Evolutionary conservation across 2,797 vertebrate species (phyloP).

Genomic region (Euthynnus affinis): DNA sequence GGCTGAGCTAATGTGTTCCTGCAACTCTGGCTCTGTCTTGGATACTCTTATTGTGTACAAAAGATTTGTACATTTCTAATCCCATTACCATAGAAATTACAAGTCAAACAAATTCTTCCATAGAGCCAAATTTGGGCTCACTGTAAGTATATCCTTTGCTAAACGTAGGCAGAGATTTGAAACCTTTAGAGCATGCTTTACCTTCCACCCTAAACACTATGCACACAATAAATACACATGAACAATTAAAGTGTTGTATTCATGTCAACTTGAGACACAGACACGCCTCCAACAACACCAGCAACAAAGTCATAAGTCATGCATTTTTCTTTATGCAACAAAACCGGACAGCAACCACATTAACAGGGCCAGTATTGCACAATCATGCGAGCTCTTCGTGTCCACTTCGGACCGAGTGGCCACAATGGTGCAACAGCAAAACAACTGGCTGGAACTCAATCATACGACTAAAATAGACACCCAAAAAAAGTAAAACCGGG

Average conservation of each 20-base stretch:
- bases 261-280: conserved; percentile 20
- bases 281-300: conserved; percentile 28
- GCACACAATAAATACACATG: neutral
- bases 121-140: neutral
- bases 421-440: conserved; percentile 50
- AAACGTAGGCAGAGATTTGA: neutral
- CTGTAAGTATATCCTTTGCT: neutral
- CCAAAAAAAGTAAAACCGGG: conserved; percentile 19
- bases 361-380: conserved; percentile 67
- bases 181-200: neutral
- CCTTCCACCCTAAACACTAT: conserved; percentile 7
- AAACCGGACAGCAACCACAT: conserved; percentile 51
- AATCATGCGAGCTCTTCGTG: conserved; percentile 70
- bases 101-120: neutral
- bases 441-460: conserved; percentile 50
- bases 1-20: neutral
- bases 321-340: conserved; percentile 47
- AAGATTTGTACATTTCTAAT: neutral
- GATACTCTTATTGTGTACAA: neutral
- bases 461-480: conserved; percentile 30
- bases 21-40: neutral
- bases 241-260: neutral
- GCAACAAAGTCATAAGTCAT: conserved; percentile 1
- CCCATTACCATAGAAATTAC: neutral
- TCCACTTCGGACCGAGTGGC: conserved; percentile 55